Base-by-base conservation (phyloP, 2,113 vertebrate species). In the Mormoops blainvillei region DNA sequence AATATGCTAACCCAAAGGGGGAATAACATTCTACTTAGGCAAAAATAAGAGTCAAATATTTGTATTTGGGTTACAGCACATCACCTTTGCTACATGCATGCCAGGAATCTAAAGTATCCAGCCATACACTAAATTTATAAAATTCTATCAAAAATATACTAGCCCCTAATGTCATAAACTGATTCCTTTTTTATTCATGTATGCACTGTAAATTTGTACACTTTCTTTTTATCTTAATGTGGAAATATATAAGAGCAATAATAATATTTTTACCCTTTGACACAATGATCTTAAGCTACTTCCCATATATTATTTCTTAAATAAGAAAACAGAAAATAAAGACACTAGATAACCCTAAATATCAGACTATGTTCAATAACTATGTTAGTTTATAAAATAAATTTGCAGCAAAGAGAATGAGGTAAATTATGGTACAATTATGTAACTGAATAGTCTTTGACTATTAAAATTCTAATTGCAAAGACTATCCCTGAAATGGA, bases 241-340 rank as follows among this genome's bases (percentile, higher is more conserved):
- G 67, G 13, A 92, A 74, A 65, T 77, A 58, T 70, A 11, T 38
- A 70, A 80, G 8, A 85, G 2, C 22, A 84, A 91, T 54, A 89
- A 61, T 20, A 18, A 73, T 14, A 82, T 61, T 50, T 33, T 54
- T 22, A 89, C 0, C 4, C 13, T 81, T 56, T 74, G 50, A 76
- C 19, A 14, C 28, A 82, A 56, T 87, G 33, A 87, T 82, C 18
- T 90, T 82, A 58, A 52, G 65, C 58, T 82, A 77, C 56, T 83
- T 95, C 36, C 31, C n/a, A 68, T 50, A 68, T 50, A 68, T 87
- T 56, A 92, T 86, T 94, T 94, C n/a, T 74, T 58, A 93, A 65
- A 73, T 73, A 89, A 82, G 45, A 86, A 16, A 82, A 82, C 4
- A 54, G 36, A 56, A 93, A 26, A 61, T 61, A 50, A 89, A 95